Evolutionary conservation across 2,888 invertebrate species (phyloP), one percentile per base, ranked within the genome.

Genomic region (Glyphotaelius pellucidus): DNA sequence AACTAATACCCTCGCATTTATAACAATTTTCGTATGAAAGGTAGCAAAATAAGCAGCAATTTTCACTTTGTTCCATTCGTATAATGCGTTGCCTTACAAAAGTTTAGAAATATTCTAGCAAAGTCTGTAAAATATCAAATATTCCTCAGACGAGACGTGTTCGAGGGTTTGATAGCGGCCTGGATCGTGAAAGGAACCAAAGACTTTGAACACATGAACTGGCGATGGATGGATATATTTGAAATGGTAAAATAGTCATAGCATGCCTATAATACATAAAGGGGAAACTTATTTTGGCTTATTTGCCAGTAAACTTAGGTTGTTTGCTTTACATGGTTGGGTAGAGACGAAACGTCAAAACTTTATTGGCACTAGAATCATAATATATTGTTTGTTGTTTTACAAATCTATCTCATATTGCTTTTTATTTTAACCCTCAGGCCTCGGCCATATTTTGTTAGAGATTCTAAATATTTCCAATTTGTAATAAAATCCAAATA

Each of bases 141-240:
- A 79, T 88, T 88, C 32, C 79, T 15, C 31, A 67, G 31, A 14
- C 25, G 88, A 88, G 42, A 35, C 88, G 67, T 32, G 88, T 32
- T 31, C 11, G 88, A 31, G 15, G 15, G 32, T 19, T 25, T 67
- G 52, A 67, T 67, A 67, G 19, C 52, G 35, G 32, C 79, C 79
- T n/a, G 79, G 79, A 35, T 79, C 31, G 31, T 88, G 88, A 88
- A 88, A 88, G 67, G 32, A 67, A 67, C 4, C 86, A 32, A 88
- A 88, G 31, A 31, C 88, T 88, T 88, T 88, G 88, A 88, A 88
- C 88, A 88, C 88, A 67, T 35, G 31, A 52, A 85, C 38, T 85
- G 38, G 85, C 38, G 42, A n/a, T 25, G 25, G 85, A 83, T 67
- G 35, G n/a, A 32, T 52, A 79, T 88, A 88, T 88, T 88, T 88